Percentiles rank a stretch among this genome's conserved stretches.
phyloP scores from a whole-genome alignment of 2,888 invertebrate species.

The Girardia tigrina region DNA sequence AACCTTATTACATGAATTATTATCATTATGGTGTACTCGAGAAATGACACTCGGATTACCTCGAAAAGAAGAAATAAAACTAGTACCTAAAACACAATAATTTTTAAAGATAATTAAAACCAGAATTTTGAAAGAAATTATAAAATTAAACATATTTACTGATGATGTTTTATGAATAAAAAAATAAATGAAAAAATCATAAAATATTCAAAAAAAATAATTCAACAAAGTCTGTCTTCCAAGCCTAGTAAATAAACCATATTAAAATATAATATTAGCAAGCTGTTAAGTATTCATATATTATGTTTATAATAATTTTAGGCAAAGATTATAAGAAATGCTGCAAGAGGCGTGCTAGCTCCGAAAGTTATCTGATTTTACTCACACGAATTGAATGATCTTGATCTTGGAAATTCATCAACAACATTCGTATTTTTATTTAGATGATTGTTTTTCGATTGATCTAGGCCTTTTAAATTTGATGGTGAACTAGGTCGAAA shows the following conservation, averaged over 20 bases:
- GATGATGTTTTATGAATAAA: too few relatives aligned
- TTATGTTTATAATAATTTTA: neutral
- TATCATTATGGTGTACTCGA: neutral
- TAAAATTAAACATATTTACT: too few relatives aligned
- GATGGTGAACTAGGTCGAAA: neutral
- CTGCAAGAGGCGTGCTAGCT: constrained; percentile 18
- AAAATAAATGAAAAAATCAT: too few relatives aligned
- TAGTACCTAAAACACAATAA: neutral
- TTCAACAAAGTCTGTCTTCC: too few relatives aligned
- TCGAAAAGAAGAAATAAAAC: constrained; percentile 23
- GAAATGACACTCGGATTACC: neutral
- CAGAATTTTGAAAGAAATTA: too few relatives aligned
- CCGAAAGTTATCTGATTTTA: neutral
- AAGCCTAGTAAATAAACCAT: neutral
- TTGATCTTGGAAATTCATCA: neutral
- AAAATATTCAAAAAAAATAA: too few relatives aligned
- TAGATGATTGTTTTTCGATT: neutral
- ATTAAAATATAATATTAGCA: neutral
- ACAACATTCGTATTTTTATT: neutral
- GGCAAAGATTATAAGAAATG: neutral
- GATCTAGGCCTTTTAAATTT: neutral
- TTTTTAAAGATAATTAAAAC: too few relatives aligned
- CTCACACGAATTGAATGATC: neutral
- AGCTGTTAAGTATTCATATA: neutral
- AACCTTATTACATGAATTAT: constrained; percentile 2